Evolutionary conservation across 2,797 vertebrate species (phyloP), one percentile per base, ranked within the genome.

Genomic region (Mionectes olivaceus): DNA sequence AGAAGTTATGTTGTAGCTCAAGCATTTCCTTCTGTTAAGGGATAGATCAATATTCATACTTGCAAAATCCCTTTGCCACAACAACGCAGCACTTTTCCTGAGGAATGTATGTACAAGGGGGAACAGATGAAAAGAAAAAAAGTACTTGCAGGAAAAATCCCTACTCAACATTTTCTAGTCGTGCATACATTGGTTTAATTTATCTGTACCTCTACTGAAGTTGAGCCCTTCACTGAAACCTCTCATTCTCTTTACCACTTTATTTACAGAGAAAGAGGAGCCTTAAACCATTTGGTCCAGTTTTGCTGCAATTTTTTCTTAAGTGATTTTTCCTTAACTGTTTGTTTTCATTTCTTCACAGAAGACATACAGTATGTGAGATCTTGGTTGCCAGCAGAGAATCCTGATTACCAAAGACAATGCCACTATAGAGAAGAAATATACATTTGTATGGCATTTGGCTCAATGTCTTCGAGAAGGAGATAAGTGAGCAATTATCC

Each of bases 331-430:
- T 92, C 57, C 59, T 77, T 77, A 83, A 96, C 71, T 77, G 81
- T 95, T 97, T 97, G 80, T 97, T 97, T 96, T 94, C n/a, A 87
- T 96, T 97, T 93, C 92, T 96, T 87, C 73, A 80, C 47, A 83
- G 77, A 91, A 61, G 87, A 86, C 43, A 86, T 86, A 24, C 49
- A 93, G 82, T 74, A 90, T 91, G 71, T 81, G 78, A 94, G 63
- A 85, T 81, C 60, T 79, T 69, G 25, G 47, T 91, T 90, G 91
- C 75, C 89, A 93, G 89, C 52, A 37, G 67, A 92, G 80, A 19
- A 4, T 25, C 32, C 65, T 53, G 19, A 78, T 93, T 95, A 91
- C 96, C 83, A 91, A 84, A 95, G 94, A 88, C 93, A 95, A 82
- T 60, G 57, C 14, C 5, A 6, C 67, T 95, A 73, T 27, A 90